Percentiles rank a stretch among this genome's conserved stretches.
These are phyloP conservation scores for Physocephala rufipes DNA, from an alignment of 2,888 invertebrate species.

Conservation along the genomic window DNA sequence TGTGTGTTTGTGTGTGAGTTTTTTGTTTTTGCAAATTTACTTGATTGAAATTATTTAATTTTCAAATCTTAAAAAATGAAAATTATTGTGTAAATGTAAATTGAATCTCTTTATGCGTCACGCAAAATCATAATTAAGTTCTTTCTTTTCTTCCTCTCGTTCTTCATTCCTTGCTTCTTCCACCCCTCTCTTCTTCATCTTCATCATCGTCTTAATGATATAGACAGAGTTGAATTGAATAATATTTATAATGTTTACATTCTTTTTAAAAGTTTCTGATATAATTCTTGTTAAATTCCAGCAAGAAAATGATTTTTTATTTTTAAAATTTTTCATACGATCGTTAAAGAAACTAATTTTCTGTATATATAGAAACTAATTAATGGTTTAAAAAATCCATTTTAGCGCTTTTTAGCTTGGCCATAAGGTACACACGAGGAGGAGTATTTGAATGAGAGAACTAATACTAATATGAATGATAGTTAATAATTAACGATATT, in stretches of 20 bases:
- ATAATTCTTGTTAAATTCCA: background rate
- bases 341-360: constrained; percentile 14
- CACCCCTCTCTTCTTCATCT: background rate
- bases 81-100: constrained; percentile 23
- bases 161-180: background rate
- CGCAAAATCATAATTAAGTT: background rate
- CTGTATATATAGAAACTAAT: constrained; percentile 25
- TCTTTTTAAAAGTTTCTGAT: constrained; percentile 1
- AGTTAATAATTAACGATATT: background rate
- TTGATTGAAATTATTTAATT: background rate
- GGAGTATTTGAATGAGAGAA: constrained; percentile 51
- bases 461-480: background rate
- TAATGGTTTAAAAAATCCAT: too few relatives aligned
- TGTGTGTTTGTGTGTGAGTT: background rate
- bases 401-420: constrained; percentile 47
- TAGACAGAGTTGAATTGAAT: background rate
- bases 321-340: background rate
- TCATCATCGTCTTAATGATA: background rate
- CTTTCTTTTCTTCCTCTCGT: background rate
- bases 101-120: constrained; percentile 34
- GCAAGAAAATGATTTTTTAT: background rate
- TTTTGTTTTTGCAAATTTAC: background rate
- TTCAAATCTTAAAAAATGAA: too few relatives aligned
- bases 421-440: constrained; percentile 58
- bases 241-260: background rate